phyloP scores from a whole-genome alignment of 2,888 invertebrate species.

The Alloplasta piceator region DNA sequence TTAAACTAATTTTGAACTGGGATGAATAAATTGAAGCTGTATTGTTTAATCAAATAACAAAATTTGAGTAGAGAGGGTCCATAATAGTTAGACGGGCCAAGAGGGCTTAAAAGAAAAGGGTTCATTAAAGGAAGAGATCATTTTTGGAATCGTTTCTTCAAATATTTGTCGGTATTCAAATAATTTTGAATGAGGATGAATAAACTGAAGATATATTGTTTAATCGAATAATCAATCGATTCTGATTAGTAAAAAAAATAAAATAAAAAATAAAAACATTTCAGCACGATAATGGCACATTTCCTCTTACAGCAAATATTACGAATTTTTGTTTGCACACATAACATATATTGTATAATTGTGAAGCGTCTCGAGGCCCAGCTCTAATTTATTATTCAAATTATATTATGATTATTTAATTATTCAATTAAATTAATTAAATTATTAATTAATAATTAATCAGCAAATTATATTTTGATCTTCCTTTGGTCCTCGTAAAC shows the following conservation, averaged over 20 bases:
- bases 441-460: no score
- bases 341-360: constrained; percentile 45
- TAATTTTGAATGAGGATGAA: no score
- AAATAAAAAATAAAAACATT: constrained; percentile 9
- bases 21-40: constrained; percentile 47
- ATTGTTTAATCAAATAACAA: no score
- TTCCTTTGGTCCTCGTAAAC: constrained; percentile 47
- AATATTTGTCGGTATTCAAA: not conserved
- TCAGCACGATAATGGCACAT: constrained; percentile 25
- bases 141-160: not conserved
- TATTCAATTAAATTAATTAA: no score
- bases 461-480: not conserved
- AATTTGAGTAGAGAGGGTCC: constrained; percentile 36
- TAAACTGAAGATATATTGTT: not conserved
- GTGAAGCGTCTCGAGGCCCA: constrained; percentile 44
- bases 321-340: constrained; percentile 37
- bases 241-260: not conserved
- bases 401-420: no score
- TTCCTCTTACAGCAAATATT: constrained; percentile 25
- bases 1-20: no score
- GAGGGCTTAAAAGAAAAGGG: not conserved
- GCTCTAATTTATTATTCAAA: constrained; percentile 19
- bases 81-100: constrained; percentile 17
- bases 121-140: no score
- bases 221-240: not conserved